Conservation (phyloP, 1,140 invertebrate genomes). For the Rhagoletis pomonella region DNA sequence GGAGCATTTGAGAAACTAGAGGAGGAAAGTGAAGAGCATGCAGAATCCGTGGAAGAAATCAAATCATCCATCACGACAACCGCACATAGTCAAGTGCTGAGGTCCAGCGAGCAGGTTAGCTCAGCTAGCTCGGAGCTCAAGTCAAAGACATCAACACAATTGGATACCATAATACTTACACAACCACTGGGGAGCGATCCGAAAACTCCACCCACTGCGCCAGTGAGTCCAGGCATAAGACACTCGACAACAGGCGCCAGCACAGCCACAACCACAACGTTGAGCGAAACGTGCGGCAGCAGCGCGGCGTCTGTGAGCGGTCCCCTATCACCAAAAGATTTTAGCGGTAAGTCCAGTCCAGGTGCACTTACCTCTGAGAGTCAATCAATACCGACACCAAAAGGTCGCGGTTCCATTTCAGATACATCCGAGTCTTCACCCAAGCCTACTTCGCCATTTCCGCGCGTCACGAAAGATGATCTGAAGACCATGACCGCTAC, state of each 20-base stretch:
- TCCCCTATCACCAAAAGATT: slow-evolving; percentile 70
- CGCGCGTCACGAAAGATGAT: slow-evolving; percentile 70
- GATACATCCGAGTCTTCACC: slow-evolving; percentile 72
- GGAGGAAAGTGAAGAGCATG: slow-evolving; percentile 63
- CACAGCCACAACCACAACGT: slow-evolving; percentile 48
- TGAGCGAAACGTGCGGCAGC: slow-evolving; percentile 56
- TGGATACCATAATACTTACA: slow-evolving; percentile 66
- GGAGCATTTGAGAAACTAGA: slow-evolving; percentile 60
- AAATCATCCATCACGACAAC: slow-evolving; percentile 3
- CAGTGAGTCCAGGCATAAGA: slow-evolving; percentile 68
- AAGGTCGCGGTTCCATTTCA: slow-evolving; percentile 69
- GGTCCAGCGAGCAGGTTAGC: slow-evolving; percentile 4
- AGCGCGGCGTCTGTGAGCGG: slow-evolving; percentile 64
- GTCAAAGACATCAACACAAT: slow-evolving; percentile 59
- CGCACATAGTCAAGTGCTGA: background rate
- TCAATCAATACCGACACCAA: slow-evolving; percentile 72
- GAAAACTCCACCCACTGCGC: slow-evolving; percentile 71
- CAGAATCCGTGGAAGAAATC: slow-evolving; percentile 13
- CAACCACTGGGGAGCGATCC: slow-evolving; percentile 63
- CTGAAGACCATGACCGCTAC: slow-evolving; percentile 57
- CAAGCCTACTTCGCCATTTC: slow-evolving; percentile 72
- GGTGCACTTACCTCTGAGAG: slow-evolving; percentile 72
- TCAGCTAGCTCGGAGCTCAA: background rate
- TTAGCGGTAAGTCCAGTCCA: slow-evolving; percentile 72
- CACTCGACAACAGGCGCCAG: slow-evolving; percentile 55